A percentile compares a stretch with the other conserved stretches of the same genome.
These are phyloP conservation scores for Platycnemis pennipes DNA, from an alignment of 2,888 invertebrate genomes.

Conservation along the genomic window DNA sequence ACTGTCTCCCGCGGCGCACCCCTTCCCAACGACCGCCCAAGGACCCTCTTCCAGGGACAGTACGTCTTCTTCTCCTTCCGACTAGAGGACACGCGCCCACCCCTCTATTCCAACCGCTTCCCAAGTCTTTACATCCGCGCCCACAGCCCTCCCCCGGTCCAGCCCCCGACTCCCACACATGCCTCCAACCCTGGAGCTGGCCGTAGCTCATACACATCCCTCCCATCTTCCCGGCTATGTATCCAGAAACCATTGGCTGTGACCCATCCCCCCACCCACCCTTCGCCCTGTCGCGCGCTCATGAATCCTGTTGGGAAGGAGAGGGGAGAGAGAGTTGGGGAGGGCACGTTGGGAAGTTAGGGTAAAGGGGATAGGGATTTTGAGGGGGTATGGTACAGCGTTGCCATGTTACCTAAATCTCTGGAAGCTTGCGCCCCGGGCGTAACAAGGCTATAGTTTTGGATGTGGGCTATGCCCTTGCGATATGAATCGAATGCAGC, in stretches of 20 bases:
- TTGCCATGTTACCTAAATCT: neutral
- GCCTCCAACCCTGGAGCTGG: neutral
- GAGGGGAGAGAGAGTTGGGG: neutral
- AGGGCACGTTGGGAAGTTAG: neutral
- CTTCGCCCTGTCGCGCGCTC: slow-evolving; percentile 46
- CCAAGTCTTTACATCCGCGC: neutral
- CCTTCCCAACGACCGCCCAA: neutral
- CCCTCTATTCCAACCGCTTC: neutral
- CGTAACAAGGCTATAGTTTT: too few relatives aligned
- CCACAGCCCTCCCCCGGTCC: neutral
- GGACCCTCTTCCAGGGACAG: neutral
- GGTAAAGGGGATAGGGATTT: neutral
- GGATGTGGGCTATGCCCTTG: too few relatives aligned
- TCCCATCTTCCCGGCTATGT: neutral
- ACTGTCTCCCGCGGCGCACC: neutral
- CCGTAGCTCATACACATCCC: neutral
- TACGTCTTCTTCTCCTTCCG: neutral
- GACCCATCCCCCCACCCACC: neutral
- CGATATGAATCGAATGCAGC: too few relatives aligned
- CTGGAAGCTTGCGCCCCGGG: too few relatives aligned
- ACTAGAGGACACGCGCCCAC: neutral
- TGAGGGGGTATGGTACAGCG: neutral
- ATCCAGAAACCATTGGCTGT: neutral
- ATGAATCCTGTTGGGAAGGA: slow-evolving; percentile 36
- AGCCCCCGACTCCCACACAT: neutral